These are phyloP conservation scores for Atethmia centrago DNA, from an alignment of 2,888 invertebrate genomes.

Conservation along the genomic window DNA sequence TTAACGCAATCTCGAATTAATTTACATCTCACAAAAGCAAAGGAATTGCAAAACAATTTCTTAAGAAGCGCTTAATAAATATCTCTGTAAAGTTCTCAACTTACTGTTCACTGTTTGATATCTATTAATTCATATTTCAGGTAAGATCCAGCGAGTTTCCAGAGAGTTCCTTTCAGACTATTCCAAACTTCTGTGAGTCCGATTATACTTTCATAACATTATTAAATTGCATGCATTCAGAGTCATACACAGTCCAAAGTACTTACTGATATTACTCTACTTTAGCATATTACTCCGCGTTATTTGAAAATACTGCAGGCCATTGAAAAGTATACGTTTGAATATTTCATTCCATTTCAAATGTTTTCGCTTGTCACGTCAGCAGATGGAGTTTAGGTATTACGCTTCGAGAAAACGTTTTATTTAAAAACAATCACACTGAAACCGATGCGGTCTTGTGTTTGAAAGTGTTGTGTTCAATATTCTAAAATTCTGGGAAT, in stretches of 20 bases:
- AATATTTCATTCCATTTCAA: conserved; percentile 62
- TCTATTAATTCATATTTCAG: conserved; percentile 60
- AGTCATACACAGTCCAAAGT: conserved; percentile 60
- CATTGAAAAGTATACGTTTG: conserved; percentile 64
- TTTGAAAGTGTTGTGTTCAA: conserved; percentile 28
- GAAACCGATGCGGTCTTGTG: conserved; percentile 27
- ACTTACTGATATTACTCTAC: conserved; percentile 75
- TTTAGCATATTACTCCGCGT: conserved; percentile 75
- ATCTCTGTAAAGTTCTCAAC: conserved; percentile 37
- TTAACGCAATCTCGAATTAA: conserved; percentile 10
- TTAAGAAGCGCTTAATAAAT: conserved; percentile 30
- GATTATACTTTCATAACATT: conserved; percentile 72
- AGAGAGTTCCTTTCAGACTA: conserved; percentile 25
- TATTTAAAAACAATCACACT: conserved; percentile 48
- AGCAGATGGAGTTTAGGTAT: conserved; percentile 34
- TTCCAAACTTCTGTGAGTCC: conserved; percentile 62
- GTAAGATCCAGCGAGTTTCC: conserved; percentile 54
- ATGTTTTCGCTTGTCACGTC: conserved; percentile 48
- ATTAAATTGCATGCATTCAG: conserved; percentile 74
- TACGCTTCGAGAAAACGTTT: conserved; percentile 40
- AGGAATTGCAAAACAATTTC: conserved; percentile 47
- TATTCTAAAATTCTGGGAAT: conserved; percentile 15
- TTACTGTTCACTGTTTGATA: conserved; percentile 59
- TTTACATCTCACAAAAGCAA: conserved; percentile 14
- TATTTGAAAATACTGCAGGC: conserved; percentile 67